Percentiles rank a stretch among this genome's conserved stretches.
Evolutionary conservation across 2,888 invertebrate genomes (phyloP).

Genomic region (Beris chalybata): DNA sequence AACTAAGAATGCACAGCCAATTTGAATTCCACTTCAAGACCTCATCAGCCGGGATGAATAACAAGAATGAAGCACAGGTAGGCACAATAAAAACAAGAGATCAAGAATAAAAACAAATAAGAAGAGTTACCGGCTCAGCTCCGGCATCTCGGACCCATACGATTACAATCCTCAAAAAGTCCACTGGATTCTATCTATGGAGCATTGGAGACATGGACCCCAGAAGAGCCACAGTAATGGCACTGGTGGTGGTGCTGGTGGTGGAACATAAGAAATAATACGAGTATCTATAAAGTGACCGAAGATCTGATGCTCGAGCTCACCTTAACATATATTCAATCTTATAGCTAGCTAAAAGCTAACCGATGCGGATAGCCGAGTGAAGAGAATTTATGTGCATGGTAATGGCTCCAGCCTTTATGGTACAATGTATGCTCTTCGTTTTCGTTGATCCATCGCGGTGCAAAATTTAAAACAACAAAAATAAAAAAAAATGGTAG

Average conservation of each 20-base stretch:
- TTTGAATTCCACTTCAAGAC: conserved; percentile 40
- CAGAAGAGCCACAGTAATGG: conserved; percentile 21
- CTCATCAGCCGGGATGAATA: conserved; percentile 39
- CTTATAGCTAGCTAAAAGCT: neutral
- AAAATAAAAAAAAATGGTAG: too few relatives aligned
- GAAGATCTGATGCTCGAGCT: conserved; percentile 30
- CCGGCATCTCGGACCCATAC: conserved; percentile 19
- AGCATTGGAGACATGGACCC: conserved; percentile 32
- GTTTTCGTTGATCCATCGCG: too few relatives aligned
- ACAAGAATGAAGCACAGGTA: conserved; percentile 33
- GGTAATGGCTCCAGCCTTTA: conserved; percentile 32
- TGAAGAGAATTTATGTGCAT: conserved; percentile 36
- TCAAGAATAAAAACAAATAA: conserved; percentile 27
- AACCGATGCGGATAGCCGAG: conserved; percentile 32
- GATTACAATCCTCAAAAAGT: conserved; percentile 32
- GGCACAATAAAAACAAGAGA: conserved; percentile 32
- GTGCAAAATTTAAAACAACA: too few relatives aligned
- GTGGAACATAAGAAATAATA: conserved; percentile 11
- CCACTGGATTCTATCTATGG: conserved; percentile 34
- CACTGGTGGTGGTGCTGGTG: conserved; percentile 32
- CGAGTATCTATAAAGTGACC: conserved; percentile 25
- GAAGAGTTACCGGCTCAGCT: conserved; percentile 30
- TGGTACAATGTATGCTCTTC: conserved; percentile 25
- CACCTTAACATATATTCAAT: conserved; percentile 16
- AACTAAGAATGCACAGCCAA: conserved; percentile 35